Evolutionary conservation across 1,140 invertebrate genomes (phyloP).

Genomic region (Leptonema lineaticorne): DNA sequence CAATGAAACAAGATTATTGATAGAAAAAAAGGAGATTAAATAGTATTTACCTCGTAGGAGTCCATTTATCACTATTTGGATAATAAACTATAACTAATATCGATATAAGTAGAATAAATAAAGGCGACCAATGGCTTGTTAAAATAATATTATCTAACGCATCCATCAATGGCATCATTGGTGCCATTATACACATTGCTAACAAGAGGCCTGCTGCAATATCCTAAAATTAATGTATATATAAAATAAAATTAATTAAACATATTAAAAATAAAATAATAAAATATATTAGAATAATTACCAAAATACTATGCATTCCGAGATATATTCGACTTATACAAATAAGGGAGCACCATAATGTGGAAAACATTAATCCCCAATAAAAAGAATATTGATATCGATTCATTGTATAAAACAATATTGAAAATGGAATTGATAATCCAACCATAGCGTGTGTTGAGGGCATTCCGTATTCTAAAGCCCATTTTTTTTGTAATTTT

Average conservation of each 20-base stretch:
- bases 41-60: slow-evolving; percentile 70
- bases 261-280: neutral
- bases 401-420: slow-evolving; percentile 76
- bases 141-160: slow-evolving; percentile 71
- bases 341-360: slow-evolving; percentile 72
- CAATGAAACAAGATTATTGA: neutral
- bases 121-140: slow-evolving; percentile 65
- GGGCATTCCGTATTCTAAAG: slow-evolving; percentile 89
- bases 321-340: slow-evolving; percentile 85
- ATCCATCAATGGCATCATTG: slow-evolving; percentile 74
- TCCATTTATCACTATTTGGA: slow-evolving; percentile 76
- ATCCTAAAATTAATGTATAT: slow-evolving; percentile 62
- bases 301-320: slow-evolving; percentile 89
- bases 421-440: slow-evolving; percentile 81
- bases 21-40: neutral
- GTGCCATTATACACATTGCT: slow-evolving; percentile 66
- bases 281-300: slow-evolving; percentile 46
- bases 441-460: slow-evolving; percentile 93
- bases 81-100: slow-evolving; percentile 70
- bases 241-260: neutral
- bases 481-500: slow-evolving; percentile 82
- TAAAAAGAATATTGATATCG: slow-evolving; percentile 74
- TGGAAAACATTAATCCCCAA: slow-evolving; percentile 57
- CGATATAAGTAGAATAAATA: slow-evolving; percentile 64
- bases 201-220: slow-evolving; percentile 72